Conservation (phyloP, 2,113 vertebrate species). For the Psittacara wagleri region DNA sequence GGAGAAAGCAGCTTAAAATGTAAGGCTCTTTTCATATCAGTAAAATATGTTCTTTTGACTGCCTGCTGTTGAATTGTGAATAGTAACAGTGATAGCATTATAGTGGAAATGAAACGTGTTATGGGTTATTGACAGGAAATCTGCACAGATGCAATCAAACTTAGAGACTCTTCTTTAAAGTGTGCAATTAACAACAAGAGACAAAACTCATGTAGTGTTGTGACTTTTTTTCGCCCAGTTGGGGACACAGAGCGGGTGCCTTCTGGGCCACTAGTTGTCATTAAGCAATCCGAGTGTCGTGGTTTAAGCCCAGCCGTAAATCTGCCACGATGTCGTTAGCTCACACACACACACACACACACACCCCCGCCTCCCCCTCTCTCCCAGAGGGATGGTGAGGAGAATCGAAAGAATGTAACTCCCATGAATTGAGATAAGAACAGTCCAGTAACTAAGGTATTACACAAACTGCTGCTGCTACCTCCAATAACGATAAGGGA, state of each 20-base stretch:
- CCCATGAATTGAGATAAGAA: too few relatives aligned
- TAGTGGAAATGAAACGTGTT: neutral
- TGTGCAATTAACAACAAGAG: neutral
- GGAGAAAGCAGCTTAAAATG: slow-evolving; percentile 38
- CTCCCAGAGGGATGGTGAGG: too few relatives aligned
- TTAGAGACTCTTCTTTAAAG: neutral
- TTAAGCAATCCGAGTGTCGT: neutral
- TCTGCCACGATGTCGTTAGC: too few relatives aligned
- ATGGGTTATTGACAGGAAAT: slow-evolving; percentile 25
- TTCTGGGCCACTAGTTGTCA: neutral
- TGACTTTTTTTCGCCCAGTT: neutral
- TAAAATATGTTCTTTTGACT: slow-evolving; percentile 22
- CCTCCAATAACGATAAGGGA: too few relatives aligned
- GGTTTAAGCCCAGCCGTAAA: too few relatives aligned
- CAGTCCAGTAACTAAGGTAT: too few relatives aligned
- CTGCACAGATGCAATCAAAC: neutral
- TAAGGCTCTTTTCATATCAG: neutral
- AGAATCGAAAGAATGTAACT: too few relatives aligned
- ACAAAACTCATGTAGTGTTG: neutral
- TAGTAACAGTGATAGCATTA: neutral
- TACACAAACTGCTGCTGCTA: too few relatives aligned
- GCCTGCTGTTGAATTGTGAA: slow-evolving; percentile 18
- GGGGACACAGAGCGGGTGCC: neutral
- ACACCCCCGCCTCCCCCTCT: too few relatives aligned
- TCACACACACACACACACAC: too few relatives aligned